Conservation (phyloP, 2,797 vertebrate genomes). For the Petrocephalus schoutedeni region DNA sequence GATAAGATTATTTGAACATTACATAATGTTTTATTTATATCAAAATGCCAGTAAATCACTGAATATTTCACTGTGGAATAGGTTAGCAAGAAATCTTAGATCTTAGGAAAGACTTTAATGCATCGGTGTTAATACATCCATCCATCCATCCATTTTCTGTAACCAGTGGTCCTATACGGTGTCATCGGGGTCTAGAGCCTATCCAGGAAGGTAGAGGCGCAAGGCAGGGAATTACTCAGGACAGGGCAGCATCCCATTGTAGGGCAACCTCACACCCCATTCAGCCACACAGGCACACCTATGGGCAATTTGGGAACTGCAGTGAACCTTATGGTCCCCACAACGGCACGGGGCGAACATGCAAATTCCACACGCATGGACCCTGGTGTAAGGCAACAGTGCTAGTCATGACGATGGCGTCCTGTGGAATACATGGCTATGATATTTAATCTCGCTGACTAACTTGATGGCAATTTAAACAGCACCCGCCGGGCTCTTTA, state of each 20-base stretch:
- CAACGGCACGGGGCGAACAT: neutral
- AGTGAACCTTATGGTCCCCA: neutral
- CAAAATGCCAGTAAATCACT: conserved; percentile 6
- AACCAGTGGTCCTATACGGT: neutral
- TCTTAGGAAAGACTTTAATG: neutral
- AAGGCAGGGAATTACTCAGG: neutral
- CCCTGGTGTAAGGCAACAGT: neutral
- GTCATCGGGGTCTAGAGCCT: neutral
- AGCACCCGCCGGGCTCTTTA: neutral
- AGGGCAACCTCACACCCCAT: neutral
- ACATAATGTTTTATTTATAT: neutral
- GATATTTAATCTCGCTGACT: neutral
- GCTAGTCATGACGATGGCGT: neutral
- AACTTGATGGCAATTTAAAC: neutral
- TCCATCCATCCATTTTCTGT: neutral
- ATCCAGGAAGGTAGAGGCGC: neutral
- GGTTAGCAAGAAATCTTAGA: neutral
- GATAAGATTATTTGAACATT: neutral
- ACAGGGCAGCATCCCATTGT: neutral
- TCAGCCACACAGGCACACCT: neutral
- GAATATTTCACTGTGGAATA: neutral
- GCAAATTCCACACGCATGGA: neutral
- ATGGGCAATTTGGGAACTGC: neutral
- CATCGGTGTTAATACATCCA: neutral
- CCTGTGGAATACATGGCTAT: neutral